Conservation (phyloP, 2,888 invertebrate genomes). For the Anagyrus pseudococci region DNA sequence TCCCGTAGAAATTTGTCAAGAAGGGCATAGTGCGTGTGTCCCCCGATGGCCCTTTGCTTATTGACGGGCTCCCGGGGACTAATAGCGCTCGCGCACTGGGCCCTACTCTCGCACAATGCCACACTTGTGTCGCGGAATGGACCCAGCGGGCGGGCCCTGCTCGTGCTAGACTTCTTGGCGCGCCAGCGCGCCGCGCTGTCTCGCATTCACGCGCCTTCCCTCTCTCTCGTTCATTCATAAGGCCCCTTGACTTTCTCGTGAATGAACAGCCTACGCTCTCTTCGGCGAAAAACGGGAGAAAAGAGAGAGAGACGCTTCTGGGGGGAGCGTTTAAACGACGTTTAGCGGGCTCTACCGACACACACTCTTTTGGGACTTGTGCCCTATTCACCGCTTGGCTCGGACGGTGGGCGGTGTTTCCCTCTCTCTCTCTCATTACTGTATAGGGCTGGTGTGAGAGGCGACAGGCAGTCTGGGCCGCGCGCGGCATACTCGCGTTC, state of each 20-base stretch:
- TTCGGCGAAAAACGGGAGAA: slow-evolving; percentile 25
- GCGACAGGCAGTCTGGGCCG: slow-evolving; percentile 22
- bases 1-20: slow-evolving; percentile 58
- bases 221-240: slow-evolving; percentile 10
- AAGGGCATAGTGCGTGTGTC: too few species aligned
- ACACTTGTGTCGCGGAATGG: slow-evolving; percentile 56
- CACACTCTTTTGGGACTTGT: neutral
- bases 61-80: slow-evolving; percentile 40
- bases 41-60: slow-evolving; percentile 45
- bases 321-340: slow-evolving; percentile 25
- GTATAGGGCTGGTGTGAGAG: neutral
- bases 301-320: neutral
- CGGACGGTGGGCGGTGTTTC: too few species aligned
- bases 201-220: neutral
- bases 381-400: too few species aligned
- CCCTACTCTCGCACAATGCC: slow-evolving; percentile 51
- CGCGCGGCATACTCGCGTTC: neutral
- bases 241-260: neutral
- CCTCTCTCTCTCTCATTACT: too few species aligned
- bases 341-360: slow-evolving; percentile 13
- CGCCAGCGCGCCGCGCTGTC: neutral
- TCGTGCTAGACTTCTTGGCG: neutral
- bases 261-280: neutral
- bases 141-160: slow-evolving; percentile 46
- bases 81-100: slow-evolving; percentile 59